Evolutionary conservation across 2,888 invertebrate species (phyloP), one percentile per base, ranked within the genome.

Genomic region (Epiperipatus broadwayi): DNA sequence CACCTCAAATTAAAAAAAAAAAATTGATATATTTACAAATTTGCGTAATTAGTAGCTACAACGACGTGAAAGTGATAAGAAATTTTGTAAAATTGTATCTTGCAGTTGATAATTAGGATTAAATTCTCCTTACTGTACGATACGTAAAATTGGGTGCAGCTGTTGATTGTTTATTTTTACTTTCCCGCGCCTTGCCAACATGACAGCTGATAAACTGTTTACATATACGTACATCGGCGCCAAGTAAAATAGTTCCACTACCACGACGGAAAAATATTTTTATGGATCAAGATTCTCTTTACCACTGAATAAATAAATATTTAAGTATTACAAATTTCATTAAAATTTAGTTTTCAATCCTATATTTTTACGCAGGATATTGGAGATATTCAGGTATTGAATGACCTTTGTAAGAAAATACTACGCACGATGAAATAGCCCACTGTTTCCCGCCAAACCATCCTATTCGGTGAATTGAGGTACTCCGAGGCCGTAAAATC

Each of bases 361-460:
- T n/a, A n/a, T n/a, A n/a, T n/a, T n/a, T n/a, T n/a, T n/a, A n/a
- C n/a, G n/a, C n/a, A n/a, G n/a, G n/a, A n/a, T n/a, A n/a, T n/a
- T n/a, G n/a, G n/a, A n/a, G n/a, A n/a, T n/a, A n/a, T n/a, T n/a
- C 36, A 25, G 25, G 36, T 36, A 28, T 36, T 16, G 27, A 18
- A n/a, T 5, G 19, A 29, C 25, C 28, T n/a, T n/a, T n/a, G n/a
- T n/a, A n/a, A n/a, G n/a, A n/a, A n/a, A n/a, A n/a, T n/a, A n/a
- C n/a, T n/a, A n/a, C n/a, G 36, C 36, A 25, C 31, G 31, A 15
- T 30, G 31, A 37, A 31, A 37, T 31, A 30, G 37, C 49, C 50
- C 50, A 50, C 52, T 47, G 49, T 53, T 55, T 55, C 54, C 54
- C 55, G 55, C 55, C 55, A 55, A 55, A 54, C 53, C 52, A 50